A percentile compares a stretch with the other conserved stretches of the same genome.
phyloP scores from a whole-genome alignment of 2,888 invertebrate species.

The Ichneumoninae sp. region DNA sequence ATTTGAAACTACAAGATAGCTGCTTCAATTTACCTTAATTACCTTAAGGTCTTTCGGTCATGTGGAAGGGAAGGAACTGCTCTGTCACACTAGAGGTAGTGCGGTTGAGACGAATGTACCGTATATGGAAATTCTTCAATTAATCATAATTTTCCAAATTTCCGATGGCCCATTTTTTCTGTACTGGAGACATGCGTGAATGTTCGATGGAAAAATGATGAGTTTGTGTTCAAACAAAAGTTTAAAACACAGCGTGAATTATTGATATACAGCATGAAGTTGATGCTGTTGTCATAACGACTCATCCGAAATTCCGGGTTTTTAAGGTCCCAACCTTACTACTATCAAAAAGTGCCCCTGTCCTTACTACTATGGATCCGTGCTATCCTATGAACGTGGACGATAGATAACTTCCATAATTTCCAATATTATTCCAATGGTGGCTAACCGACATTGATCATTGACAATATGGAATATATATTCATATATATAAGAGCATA shows the following conservation, averaged over 20 bases:
- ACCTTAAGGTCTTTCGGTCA: neutral
- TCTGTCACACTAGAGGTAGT: too few relatives aligned
- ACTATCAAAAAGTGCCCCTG: neutral
- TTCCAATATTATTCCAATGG: neutral
- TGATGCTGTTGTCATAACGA: neutral
- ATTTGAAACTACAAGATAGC: neutral
- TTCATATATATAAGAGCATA: neutral
- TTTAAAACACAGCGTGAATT: neutral
- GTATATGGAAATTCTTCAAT: neutral
- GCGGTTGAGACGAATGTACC: too few relatives aligned
- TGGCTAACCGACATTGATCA: too few relatives aligned
- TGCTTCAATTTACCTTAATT: neutral
- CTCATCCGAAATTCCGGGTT: neutral
- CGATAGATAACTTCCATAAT: neutral
- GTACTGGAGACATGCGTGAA: neutral
- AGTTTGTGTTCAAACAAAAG: neutral
- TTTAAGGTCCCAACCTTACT: neutral
- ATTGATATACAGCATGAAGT: neutral
- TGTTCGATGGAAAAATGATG: neutral
- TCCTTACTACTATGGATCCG: neutral
- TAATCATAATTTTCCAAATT: neutral
- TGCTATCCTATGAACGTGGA: neutral
- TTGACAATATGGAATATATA: neutral
- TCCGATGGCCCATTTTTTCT: neutral
- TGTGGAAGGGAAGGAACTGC: neutral